Base-by-base conservation (phyloP, 2,888 invertebrate species). In the Sepioteuthis lessoniana region DNA sequence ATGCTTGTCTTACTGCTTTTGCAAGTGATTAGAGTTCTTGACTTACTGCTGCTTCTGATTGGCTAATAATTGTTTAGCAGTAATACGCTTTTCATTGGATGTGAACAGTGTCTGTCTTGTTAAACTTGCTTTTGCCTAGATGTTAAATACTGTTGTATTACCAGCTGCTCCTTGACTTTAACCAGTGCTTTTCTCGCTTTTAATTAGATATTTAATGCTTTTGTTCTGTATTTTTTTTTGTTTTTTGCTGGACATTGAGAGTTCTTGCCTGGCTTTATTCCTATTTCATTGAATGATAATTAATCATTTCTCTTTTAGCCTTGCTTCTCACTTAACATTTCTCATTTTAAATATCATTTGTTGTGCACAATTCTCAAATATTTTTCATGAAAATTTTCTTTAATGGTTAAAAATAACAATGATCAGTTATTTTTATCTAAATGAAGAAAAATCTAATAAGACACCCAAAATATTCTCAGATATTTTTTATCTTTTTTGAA, bases 381-480 rank as follows among this genome's bases (percentile, higher is more conserved):
- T 50, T 50, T 50, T 50, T 50, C 3, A 19, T 50, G 0, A 50
- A 50, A 50, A 19, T 50, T 19, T 19, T 50, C 50, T 50, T 19
- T 50, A 50, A 19, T 21, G 16, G 21, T 21, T 50, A 5, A 76
- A 76, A 76, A n/a, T 13, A 76, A 42, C 3, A 76, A 76, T 76
- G 76, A 76, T 76, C 76, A 76, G 76, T 76, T 76, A n/a, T 76
- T 76, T 31, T 76, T 76, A 76, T 76, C 76, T n/a, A n/a, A 76
- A 76, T 76, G 76, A 76, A 76, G 76, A 76, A 76, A n/a, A 55
- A 55, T 25, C 25, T 21, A 25, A 25, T 25, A 21, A 55, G 55
- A 55, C 55, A 28, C 55, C 55, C 0, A 28, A 55, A 21, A 55
- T 50, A 2, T 21, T 55, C 0, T 55, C 25, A 21, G 21, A 21